A percentile compares a stretch with the other conserved stretches of the same genome.
phyloP scores from a whole-genome alignment of 1,140 invertebrate genomes.

The Dendroctonus ponderosae region DNA sequence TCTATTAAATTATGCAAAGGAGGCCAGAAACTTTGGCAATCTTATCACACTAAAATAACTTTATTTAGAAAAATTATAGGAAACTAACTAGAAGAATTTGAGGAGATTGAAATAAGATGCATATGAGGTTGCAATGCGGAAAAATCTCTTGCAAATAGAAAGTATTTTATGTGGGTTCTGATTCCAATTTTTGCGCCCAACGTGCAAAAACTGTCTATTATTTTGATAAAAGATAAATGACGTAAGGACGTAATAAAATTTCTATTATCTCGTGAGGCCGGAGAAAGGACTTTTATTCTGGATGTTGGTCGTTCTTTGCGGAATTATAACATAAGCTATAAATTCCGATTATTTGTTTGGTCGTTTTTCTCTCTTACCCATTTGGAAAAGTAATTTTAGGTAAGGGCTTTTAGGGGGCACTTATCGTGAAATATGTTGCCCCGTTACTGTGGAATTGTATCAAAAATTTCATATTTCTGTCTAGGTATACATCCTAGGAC shows the following conservation, averaged over 20 bases:
- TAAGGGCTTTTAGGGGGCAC: constrained; percentile 24
- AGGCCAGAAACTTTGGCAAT: too few relatives aligned
- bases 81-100: too few relatives aligned
- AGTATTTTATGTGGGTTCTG: too few relatives aligned
- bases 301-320: constrained; percentile 29
- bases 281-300: constrained; percentile 24
- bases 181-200: not conserved
- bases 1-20: too few relatives aligned
- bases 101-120: not conserved
- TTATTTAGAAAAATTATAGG: too few relatives aligned
- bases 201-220: constrained; percentile 25
- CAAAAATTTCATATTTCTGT: constrained; percentile 13
- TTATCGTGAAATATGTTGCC: constrained; percentile 22
- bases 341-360: constrained; percentile 33
- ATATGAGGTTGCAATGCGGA: too few relatives aligned
- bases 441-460: constrained; percentile 19
- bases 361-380: constrained; percentile 30
- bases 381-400: constrained; percentile 33
- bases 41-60: too few relatives aligned
- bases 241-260: constrained; percentile 33
- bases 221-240: constrained; percentile 35
- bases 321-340: constrained; percentile 36
- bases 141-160: too few relatives aligned
- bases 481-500: too few relatives aligned
- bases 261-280: constrained; percentile 30